phyloP scores from a whole-genome alignment of 2,888 invertebrate species.

The Cryptocephalus primarius region DNA sequence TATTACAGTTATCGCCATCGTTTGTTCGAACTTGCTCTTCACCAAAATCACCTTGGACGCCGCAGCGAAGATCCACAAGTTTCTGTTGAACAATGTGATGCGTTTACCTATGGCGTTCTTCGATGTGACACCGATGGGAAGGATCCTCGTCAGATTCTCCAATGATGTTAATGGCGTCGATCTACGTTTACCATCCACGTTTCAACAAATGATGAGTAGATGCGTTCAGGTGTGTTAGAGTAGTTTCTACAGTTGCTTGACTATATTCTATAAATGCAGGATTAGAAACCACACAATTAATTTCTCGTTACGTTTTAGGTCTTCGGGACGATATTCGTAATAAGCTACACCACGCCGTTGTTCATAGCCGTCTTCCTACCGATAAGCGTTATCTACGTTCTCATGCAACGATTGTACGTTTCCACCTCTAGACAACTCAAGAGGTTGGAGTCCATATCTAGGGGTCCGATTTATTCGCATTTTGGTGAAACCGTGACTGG shows the following conservation, averaged over 20 bases:
- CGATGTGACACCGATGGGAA: conserved; percentile 68
- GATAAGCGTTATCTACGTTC: conserved; percentile 69
- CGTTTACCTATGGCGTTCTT: conserved; percentile 62
- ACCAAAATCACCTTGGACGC: conserved; percentile 47
- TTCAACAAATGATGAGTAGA: conserved; percentile 7
- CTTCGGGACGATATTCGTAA: conserved; percentile 74
- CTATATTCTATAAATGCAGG: not conserved
- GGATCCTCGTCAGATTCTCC: conserved; percentile 66
- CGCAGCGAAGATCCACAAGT: conserved; percentile 48
- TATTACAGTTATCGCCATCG: conserved; percentile 7
- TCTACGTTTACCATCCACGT: conserved; percentile 47
- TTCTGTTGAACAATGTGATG: conserved; percentile 51
- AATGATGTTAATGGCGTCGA: conserved; percentile 59
- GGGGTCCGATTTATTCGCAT: conserved; percentile 94
- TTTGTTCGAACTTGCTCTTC: conserved; percentile 48
- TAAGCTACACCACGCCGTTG: conserved; percentile 73
- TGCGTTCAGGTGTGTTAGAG: conserved; percentile 7
- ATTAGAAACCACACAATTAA: not conserved
- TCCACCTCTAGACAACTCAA: conserved; percentile 88
- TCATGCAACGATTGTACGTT: conserved; percentile 89
- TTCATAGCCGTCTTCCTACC: conserved; percentile 71
- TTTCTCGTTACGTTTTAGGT: conserved; percentile 45
- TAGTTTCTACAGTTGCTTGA: not conserved
- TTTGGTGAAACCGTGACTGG: conserved; percentile 90
- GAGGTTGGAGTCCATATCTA: conserved; percentile 82